These are phyloP conservation scores for Perizoma flavofasciatum DNA, from an alignment of 2,888 invertebrate species.

Conservation along the genomic window DNA sequence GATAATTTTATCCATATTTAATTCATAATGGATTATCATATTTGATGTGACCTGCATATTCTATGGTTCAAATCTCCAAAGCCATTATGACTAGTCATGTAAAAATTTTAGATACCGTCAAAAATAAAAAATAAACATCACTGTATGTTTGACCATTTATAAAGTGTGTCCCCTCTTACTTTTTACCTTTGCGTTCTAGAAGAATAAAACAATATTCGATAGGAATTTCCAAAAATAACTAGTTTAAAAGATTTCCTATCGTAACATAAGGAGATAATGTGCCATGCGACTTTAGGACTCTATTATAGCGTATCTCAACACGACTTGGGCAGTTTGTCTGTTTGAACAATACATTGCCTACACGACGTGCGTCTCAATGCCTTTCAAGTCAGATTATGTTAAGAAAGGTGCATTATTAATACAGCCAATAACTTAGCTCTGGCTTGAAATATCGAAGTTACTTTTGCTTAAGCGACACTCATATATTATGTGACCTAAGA, in stretches of 20 bases:
- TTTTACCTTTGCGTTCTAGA: too few relatives aligned
- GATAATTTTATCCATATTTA: constrained; percentile 58
- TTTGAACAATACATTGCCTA: constrained; percentile 71
- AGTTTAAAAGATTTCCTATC: too few relatives aligned
- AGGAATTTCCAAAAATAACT: too few relatives aligned
- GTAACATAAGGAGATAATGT: too few relatives aligned
- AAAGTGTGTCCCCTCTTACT: not conserved
- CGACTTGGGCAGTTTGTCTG: constrained; percentile 49
- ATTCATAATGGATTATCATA: constrained; percentile 60
- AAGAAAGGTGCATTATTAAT: constrained; percentile 80
- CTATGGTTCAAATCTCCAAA: constrained; percentile 29
- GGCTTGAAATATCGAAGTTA: constrained; percentile 80
- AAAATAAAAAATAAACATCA: constrained; percentile 12
- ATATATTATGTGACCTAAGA: constrained; percentile 76
- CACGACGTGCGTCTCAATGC: constrained; percentile 75
- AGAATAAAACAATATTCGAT: too few relatives aligned
- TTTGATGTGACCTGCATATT: constrained; percentile 25
- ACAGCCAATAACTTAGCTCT: constrained; percentile 78
- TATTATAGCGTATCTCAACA: too few relatives aligned
- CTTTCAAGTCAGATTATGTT: constrained; percentile 82
- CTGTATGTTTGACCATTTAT: constrained; percentile 13
- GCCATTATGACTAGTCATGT: constrained; percentile 17
- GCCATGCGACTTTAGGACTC: too few relatives aligned
- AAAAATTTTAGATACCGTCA: not conserved
- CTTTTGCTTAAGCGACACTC: constrained; percentile 79